Percentiles rank a stretch among this genome's conserved stretches.
These are phyloP conservation scores for Menura novaehollandiae DNA, from an alignment of 2,113 vertebrate genomes.

Conservation along the genomic window DNA sequence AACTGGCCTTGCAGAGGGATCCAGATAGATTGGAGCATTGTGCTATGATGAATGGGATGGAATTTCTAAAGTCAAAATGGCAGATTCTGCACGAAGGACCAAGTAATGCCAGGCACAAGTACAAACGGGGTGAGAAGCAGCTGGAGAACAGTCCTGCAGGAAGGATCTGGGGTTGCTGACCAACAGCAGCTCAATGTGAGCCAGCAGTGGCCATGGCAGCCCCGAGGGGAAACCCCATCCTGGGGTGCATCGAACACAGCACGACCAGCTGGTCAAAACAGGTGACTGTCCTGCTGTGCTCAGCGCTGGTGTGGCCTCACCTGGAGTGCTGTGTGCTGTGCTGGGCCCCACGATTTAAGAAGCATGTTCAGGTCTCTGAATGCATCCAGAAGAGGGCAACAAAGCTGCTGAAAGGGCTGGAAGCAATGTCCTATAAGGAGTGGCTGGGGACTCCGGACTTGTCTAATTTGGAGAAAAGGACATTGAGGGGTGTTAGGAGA, in stretches of 20 bases:
- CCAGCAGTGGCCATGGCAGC: not conserved
- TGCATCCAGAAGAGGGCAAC: not conserved
- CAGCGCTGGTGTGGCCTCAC: not conserved
- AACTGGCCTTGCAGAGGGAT: not conserved
- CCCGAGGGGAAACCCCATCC: not conserved
- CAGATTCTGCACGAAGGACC: not conserved
- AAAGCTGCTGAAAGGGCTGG: not conserved
- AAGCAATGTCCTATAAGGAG: not conserved
- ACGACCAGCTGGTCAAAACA: fast-evolving
- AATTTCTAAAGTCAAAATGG: not conserved
- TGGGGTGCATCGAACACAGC: not conserved
- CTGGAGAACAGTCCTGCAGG: not conserved
- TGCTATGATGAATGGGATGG: not conserved
- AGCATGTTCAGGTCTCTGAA: not conserved
- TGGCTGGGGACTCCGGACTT: not conserved
- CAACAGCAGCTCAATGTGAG: fast-evolving
- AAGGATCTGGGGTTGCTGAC: not conserved
- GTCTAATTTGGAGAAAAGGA: not conserved
- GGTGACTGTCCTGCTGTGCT: not conserved
- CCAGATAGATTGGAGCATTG: not conserved
- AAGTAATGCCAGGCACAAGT: not conserved
- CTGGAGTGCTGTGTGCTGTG: not conserved
- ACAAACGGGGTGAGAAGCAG: not conserved
- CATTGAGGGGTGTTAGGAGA: too few relatives aligned
- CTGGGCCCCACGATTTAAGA: too few relatives aligned